A percentile compares a stretch with the other conserved stretches of the same genome.
Conservation (phyloP, 1,140 invertebrate genomes). For the Reticulitermes speratus region DNA sequence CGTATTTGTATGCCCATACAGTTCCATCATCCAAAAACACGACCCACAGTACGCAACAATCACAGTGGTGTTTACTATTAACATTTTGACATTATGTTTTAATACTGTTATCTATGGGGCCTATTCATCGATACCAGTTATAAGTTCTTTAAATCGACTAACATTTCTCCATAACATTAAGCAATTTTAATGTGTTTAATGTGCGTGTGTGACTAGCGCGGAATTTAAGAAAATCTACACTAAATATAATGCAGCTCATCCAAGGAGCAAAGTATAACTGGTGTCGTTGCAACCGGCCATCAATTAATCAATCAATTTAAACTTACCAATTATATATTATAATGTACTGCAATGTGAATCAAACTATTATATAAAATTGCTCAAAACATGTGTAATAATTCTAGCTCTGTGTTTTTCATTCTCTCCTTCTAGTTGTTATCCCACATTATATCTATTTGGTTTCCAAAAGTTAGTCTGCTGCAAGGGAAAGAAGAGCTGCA, state of each 20-base stretch:
- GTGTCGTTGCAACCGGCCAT: not conserved
- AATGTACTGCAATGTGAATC: not conserved
- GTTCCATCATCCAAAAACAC: too few relatives aligned
- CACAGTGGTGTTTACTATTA: not conserved
- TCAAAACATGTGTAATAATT: not conserved
- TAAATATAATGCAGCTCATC: not conserved
- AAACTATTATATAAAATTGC: slow-evolving; percentile 8
- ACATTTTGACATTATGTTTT: not conserved
- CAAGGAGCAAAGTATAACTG: not conserved
- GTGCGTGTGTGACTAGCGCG: not conserved
- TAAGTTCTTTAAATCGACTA: not conserved
- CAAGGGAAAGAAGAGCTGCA: not conserved
- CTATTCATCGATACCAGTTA: not conserved
- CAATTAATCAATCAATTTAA: slow-evolving; percentile 6
- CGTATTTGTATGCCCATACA: too few relatives aligned
- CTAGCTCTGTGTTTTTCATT: not conserved
- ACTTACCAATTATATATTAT: not conserved
- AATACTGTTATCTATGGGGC: not conserved
- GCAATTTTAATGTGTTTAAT: not conserved
- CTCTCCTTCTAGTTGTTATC: not conserved
- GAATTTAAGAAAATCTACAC: not conserved
- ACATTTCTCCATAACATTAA: not conserved
- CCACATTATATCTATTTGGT: not conserved
- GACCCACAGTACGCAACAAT: not conserved
- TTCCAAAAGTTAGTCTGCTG: not conserved